phyloP scores from a whole-genome alignment of 2,113 vertebrate species.

The Halichoeres trimaculatus region DNA sequence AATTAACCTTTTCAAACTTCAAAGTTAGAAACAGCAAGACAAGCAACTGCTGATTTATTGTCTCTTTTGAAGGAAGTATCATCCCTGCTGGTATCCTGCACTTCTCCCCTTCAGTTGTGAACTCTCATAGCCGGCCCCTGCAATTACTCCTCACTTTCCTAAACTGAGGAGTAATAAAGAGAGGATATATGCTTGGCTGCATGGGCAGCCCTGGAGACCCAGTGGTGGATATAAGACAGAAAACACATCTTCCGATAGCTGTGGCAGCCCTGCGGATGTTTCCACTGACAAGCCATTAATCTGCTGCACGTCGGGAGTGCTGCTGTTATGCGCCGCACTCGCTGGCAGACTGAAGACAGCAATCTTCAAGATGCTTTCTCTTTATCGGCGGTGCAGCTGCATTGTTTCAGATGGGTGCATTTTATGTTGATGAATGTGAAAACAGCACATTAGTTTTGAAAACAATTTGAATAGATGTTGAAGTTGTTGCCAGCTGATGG shows the following conservation, averaged over 20 bases:
- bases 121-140: constrained; percentile 14
- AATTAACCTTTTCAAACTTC: constrained; percentile 61
- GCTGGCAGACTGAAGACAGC: constrained; percentile 38
- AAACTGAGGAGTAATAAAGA: constrained; percentile 34
- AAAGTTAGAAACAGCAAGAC: constrained; percentile 20
- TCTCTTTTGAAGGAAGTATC: constrained; percentile 12
- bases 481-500: constrained; percentile 5
- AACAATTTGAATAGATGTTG: constrained; percentile 6
- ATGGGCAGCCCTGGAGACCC: constrained; percentile 31
- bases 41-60: background rate
- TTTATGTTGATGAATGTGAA: constrained; percentile 24
- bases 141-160: constrained; percentile 9
- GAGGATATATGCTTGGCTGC: constrained; percentile 9
- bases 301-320: constrained; percentile 49
- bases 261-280: constrained; percentile 62
- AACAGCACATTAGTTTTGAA: background rate
- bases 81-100: constrained; percentile 16
- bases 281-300: constrained; percentile 73
- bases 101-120: constrained; percentile 19
- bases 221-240: constrained; percentile 43
- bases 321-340: constrained; percentile 37
- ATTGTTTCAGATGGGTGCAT: constrained; percentile 10
- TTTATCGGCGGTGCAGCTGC: constrained; percentile 17
- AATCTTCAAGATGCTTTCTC: constrained; percentile 23
- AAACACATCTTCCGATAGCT: constrained; percentile 51